These are phyloP conservation scores for Rhodinocichla rosea DNA, from an alignment of 2,113 vertebrate genomes.

Conservation along the genomic window DNA sequence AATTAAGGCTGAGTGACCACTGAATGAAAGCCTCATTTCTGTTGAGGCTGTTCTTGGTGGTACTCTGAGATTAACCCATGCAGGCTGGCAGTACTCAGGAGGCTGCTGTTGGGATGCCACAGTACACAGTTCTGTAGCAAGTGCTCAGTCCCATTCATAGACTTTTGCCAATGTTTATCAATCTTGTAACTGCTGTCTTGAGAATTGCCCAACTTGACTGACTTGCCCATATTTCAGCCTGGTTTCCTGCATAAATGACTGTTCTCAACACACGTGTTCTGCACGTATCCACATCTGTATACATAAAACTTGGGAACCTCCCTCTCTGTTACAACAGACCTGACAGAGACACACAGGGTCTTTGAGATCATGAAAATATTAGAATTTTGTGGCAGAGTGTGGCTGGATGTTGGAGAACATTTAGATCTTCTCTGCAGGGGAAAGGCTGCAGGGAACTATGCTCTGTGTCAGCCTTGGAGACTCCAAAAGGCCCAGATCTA, in stretches of 20 bases:
- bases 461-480: neutral
- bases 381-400: neutral
- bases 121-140: neutral
- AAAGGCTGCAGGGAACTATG: neutral
- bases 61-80: neutral
- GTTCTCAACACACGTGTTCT: neutral
- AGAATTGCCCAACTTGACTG: neutral
- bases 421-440: neutral
- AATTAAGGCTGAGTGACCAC: neutral
- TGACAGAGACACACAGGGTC: neutral
- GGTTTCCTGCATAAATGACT: neutral
- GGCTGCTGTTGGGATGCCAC: neutral
- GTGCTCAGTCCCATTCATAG: neutral
- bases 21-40: neutral
- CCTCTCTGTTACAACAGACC: neutral
- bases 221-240: neutral
- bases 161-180: neutral
- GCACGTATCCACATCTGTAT: fast-evolving
- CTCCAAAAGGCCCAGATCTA: neutral
- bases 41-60: neutral
- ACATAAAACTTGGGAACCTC: neutral
- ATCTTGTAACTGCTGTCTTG: neutral
- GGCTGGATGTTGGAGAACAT: neutral
- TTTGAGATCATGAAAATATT: neutral
- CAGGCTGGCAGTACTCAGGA: neutral